Base-by-base conservation (phyloP, 2,797 vertebrate genomes). In the Caiman crocodilus region DNA sequence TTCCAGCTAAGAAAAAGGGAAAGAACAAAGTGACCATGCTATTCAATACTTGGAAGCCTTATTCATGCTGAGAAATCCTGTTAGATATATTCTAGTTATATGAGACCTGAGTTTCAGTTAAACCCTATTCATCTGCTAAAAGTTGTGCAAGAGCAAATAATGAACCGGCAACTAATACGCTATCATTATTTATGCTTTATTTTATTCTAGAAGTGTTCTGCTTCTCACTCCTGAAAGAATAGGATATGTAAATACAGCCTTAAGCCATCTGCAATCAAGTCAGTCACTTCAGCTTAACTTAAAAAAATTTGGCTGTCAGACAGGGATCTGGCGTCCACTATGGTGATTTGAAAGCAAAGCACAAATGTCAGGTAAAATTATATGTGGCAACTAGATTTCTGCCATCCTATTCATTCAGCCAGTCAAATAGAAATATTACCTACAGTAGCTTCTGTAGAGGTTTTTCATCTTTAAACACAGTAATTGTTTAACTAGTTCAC, bases 261-360 rank as follows among this genome's bases (percentile, higher is more conserved):
- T 80, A 77, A 96, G 95, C 92, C 71, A 89, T 90, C 79, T 84
- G 76, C 82, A 93, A 63, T n/a, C 61, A 21, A 87, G 64, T 74
- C 77, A 93, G 86, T 96, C 96, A 96, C 93, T 97, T 96, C 96
- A 95, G 85, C 79, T 96, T 95, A 96, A 88, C 80, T 88, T 28
- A 92, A 94, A 96, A 96, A 94, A 92, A 94, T 95, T 94, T 95
- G 58, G 1, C 93, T 95, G 95, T 93, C 89, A 87, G 94, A 87
- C 32, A 65, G 84, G 80, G 88, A 96, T 61, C 86, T 90, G 81
- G 90, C 91, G 85, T 95, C 83, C 88, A 64, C 89, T 84, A 75
- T 59, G 64, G 87, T 88, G 93, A 95, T 91, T 92, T 94, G 77
- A 82, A 85, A 94, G 94, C 95, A 97, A 95, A 96, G 93, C 64